Percentiles rank a stretch among this genome's conserved stretches.
Evolutionary conservation across 2,113 vertebrate genomes (phyloP).

Genomic region (Laticauda laticaudata): DNA sequence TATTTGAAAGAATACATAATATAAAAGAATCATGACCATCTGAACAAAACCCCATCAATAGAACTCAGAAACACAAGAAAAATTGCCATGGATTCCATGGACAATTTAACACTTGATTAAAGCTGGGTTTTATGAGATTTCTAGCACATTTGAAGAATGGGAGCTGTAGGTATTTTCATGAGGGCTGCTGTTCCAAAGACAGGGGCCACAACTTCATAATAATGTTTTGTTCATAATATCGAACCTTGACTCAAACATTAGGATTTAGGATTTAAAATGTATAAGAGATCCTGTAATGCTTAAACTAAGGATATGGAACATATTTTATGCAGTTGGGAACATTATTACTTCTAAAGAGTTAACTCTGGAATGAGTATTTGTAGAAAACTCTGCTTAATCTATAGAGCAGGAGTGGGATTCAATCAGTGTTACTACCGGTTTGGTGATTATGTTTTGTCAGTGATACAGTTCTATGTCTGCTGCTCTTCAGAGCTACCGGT

Average conservation of each 20-base stretch:
- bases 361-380: neutral
- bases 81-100: neutral
- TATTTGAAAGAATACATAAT: neutral
- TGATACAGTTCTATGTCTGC: too few relatives aligned
- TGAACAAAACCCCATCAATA: neutral
- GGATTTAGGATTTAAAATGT: neutral
- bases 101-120: neutral
- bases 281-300: neutral
- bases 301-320: neutral
- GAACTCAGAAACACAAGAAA: neutral
- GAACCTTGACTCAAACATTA: neutral
- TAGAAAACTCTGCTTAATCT: constrained; percentile 2
- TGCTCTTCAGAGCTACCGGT: too few relatives aligned
- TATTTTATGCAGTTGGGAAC: constrained; percentile 18
- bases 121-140: neutral
- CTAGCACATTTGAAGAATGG: neutral
- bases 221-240: neutral
- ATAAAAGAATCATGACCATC: neutral
- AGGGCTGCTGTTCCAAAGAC: neutral
- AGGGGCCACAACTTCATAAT: neutral
- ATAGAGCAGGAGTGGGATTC: neutral
- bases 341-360: neutral
- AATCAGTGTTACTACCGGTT: too few relatives aligned
- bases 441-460: too few relatives aligned
- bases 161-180: neutral